phyloP scores from a whole-genome alignment of 92 coral and sea anemone species.

The Galaxea fascicularis region DNA sequence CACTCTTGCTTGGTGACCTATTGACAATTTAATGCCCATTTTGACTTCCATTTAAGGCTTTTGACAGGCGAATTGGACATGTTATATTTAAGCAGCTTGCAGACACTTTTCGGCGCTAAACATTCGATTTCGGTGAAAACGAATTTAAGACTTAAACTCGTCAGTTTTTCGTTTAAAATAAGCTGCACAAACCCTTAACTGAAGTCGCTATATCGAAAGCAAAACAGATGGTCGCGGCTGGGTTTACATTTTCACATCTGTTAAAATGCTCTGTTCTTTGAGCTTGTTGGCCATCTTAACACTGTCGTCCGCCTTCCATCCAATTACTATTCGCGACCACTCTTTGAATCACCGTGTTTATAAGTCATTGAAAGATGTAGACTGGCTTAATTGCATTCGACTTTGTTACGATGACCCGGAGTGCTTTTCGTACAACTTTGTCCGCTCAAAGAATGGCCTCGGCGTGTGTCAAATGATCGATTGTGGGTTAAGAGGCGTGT shows the following conservation, averaged over 20 bases:
- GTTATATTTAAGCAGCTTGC: neutral
- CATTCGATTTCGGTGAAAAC: too few relatives aligned
- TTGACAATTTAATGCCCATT: neutral
- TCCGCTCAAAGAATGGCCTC: neutral
- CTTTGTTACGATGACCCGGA: slow-evolving; percentile 52
- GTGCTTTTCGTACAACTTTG: slow-evolving; percentile 69
- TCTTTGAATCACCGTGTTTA: slow-evolving; percentile 27
- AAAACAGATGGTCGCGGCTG: neutral
- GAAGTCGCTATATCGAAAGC: neutral
- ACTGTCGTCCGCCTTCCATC: slow-evolving; percentile 28
- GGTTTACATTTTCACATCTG: neutral
- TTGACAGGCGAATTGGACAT: neutral
- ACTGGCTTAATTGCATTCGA: slow-evolving; percentile 64
- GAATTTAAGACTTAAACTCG: too few relatives aligned
- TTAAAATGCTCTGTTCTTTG: neutral
- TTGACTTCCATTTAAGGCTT: neutral
- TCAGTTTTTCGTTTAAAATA: too few relatives aligned
- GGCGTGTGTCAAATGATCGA: slow-evolving; percentile 42
- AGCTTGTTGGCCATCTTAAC: neutral
- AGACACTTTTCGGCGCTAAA: neutral
- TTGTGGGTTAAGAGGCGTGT: slow-evolving; percentile 18
- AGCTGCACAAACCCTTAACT: too few relatives aligned
- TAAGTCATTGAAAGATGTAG: slow-evolving; percentile 30
- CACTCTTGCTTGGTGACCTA: neutral
- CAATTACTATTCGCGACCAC: slow-evolving; percentile 25